These are phyloP conservation scores for Porphyrio hochstetteri DNA, from an alignment of 2,113 vertebrate species.

Conservation along the genomic window DNA sequence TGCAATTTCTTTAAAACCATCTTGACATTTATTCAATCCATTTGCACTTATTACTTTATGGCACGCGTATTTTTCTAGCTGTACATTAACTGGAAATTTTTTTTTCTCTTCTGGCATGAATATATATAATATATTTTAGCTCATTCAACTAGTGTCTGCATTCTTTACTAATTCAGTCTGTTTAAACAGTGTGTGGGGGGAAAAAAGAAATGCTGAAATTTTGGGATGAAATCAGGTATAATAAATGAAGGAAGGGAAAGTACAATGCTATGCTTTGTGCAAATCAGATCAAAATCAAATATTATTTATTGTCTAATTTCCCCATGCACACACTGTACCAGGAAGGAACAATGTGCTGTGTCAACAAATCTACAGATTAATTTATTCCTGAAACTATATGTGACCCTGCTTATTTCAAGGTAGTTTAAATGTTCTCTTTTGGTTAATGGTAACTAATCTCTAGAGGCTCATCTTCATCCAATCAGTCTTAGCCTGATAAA, in stretches of 20 bases:
- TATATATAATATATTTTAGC: constrained; percentile 6
- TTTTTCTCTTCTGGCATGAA: neutral
- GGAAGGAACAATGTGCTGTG: neutral
- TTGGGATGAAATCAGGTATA: constrained; percentile 2
- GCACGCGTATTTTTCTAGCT: neutral
- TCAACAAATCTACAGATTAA: constrained; percentile 44
- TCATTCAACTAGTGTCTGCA: neutral
- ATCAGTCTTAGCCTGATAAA: neutral
- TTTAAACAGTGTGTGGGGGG: neutral
- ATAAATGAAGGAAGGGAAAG: constrained; percentile 37
- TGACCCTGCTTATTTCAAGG: constrained; percentile 7
- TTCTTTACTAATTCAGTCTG: neutral
- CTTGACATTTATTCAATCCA: neutral
- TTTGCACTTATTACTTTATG: neutral
- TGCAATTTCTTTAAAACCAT: neutral
- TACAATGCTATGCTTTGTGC: neutral
- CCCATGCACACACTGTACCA: neutral
- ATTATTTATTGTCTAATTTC: constrained; percentile 56
- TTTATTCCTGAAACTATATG: constrained; percentile 1
- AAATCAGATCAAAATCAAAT: constrained; percentile 52
- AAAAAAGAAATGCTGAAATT: neutral
- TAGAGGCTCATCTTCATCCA: neutral
- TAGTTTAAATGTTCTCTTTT: neutral
- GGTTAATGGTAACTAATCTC: neutral
- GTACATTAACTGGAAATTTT: neutral